phyloP scores from a whole-genome alignment of 2,113 vertebrate species.

The Cettia cetti region DNA sequence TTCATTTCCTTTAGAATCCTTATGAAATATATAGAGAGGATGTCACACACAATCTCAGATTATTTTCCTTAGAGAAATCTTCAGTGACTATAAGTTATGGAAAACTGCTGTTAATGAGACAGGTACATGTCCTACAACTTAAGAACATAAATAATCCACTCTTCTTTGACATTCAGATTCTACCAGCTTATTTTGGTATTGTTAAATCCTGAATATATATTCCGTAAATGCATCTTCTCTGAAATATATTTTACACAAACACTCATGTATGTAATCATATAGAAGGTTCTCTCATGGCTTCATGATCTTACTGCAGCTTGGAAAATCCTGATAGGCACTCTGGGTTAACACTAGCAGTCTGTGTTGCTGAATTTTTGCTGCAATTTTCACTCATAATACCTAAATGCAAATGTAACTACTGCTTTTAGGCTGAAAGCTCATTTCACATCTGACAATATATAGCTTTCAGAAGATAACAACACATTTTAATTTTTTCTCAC shows the following conservation, averaged over 20 bases:
- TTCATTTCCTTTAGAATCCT: neutral
- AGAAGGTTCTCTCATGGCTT: neutral
- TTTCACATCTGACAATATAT: neutral
- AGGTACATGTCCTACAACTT: neutral
- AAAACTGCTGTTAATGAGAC: neutral
- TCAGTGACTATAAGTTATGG: neutral
- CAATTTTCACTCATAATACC: neutral
- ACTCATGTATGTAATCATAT: fast-evolving
- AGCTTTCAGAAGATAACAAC: neutral
- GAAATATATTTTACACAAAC: neutral
- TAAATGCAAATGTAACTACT: neutral
- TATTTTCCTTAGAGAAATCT: neutral
- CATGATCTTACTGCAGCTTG: neutral
- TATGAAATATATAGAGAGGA: neutral
- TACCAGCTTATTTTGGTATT: neutral
- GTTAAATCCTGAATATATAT: neutral
- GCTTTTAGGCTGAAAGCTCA: neutral
- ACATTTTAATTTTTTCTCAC: neutral
- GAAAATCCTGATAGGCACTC: neutral
- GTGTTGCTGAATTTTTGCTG: neutral
- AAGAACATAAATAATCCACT: neutral
- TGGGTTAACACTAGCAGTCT: neutral
- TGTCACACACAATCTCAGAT: neutral
- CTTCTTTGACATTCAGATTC: neutral
- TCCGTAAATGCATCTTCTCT: neutral